Conservation (phyloP, 2,888 invertebrate genomes). For the Harpagoxenus sublaevis region DNA sequence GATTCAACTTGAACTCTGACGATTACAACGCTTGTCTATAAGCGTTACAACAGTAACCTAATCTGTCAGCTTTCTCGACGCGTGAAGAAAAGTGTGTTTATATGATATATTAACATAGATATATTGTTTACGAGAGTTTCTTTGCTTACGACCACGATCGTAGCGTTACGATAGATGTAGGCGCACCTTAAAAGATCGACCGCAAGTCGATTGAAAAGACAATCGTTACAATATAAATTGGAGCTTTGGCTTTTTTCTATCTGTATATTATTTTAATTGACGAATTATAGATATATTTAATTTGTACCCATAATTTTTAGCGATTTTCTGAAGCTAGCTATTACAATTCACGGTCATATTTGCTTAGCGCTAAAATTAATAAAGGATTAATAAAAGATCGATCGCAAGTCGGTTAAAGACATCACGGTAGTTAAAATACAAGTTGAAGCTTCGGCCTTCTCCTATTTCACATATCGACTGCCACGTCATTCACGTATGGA, state of each 20-base stretch:
- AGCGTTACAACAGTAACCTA: too few species aligned
- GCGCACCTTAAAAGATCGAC: neutral
- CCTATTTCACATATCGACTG: slow-evolving; percentile 6
- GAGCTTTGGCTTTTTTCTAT: neutral
- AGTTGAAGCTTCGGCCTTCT: neutral
- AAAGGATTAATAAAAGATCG: neutral
- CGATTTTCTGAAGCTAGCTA: neutral
- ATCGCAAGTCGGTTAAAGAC: neutral
- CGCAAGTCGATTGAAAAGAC: neutral
- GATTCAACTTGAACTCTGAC: too few species aligned
- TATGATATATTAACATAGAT: too few species aligned
- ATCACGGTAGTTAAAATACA: neutral
- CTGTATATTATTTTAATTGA: too few species aligned
- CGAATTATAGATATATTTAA: neutral
- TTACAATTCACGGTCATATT: neutral
- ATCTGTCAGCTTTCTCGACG: too few species aligned
- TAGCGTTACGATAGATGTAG: too few species aligned
- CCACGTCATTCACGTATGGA: neutral
- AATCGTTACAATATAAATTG: neutral
- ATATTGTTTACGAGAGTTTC: too few species aligned
- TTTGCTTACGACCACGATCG: too few species aligned
- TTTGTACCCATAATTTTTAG: neutral
- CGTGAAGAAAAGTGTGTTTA: too few species aligned
- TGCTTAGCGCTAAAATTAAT: neutral
- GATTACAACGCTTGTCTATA: too few species aligned